A percentile compares a stretch with the other conserved stretches of the same genome.
Evolutionary conservation across 2,113 vertebrate species (phyloP).

Genomic region (Crotalus helleri): DNA sequence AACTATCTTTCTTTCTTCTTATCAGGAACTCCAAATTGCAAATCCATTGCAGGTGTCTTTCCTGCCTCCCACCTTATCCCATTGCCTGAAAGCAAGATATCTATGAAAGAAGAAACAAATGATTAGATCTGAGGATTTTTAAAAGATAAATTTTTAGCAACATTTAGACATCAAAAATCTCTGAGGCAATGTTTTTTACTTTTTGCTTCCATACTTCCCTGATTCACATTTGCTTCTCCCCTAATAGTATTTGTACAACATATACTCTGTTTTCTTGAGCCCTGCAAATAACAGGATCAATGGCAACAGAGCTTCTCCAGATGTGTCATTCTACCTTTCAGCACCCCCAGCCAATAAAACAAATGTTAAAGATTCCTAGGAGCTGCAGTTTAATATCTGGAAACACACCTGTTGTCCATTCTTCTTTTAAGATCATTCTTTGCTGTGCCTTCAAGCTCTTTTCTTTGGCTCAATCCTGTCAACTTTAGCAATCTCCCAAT

Average conservation of each 20-base stretch:
- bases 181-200: neutral
- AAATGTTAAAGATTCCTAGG: neutral
- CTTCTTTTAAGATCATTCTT: neutral
- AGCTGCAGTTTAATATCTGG: neutral
- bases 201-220: neutral
- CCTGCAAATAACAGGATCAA: neutral
- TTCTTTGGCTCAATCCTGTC: neutral
- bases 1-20: neutral
- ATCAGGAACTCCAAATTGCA: neutral
- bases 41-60: neutral
- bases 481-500: neutral
- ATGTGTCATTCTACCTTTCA: neutral
- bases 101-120: neutral
- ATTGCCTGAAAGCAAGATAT: neutral
- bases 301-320: neutral
- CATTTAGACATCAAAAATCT: neutral
- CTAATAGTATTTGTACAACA: neutral
- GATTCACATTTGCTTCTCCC: neutral
- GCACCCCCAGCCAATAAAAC: neutral
- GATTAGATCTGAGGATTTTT: neutral
- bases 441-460: neutral
- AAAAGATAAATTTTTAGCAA: neutral
- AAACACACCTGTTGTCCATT: neutral
- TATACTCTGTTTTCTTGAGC: neutral
- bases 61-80: neutral